Evolutionary conservation across 1,140 invertebrate species (phyloP), one percentile per base, ranked within the genome.

Genomic region (Cydia splendana): DNA sequence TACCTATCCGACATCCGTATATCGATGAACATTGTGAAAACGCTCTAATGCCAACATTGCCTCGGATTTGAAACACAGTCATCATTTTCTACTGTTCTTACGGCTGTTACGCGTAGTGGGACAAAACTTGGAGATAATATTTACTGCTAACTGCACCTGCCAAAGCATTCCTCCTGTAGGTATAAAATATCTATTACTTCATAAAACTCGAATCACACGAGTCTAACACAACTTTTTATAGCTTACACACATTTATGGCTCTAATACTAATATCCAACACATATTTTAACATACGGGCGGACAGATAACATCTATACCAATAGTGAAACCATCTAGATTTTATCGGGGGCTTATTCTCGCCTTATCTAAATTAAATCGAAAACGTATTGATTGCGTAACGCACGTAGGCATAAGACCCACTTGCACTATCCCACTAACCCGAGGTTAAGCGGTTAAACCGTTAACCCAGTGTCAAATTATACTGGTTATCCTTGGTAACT

Each of bases 231-330:
- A 42, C 38, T 24, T 38, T 71, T 71, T 71, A 71, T 24, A 69
- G 30, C 30, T 30, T 71, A 42, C 34, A 69, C 65, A 71, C 67
- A 42, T 71, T 42, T 38, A 42, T 71, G 34, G 67, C 24, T 71
- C 10, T 42, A 71, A 71, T 38, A 42, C 67, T 38, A 71, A 71
- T 71, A 71, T 71, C 34, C 67, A 34, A 38, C 67, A 71, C 67
- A 24, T 71, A 71, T 71, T n/a, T n/a, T 42, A 71, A 42, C 67
- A 71, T 71, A 71, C 67, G 34, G 7, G 45, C 34, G 13, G 65
- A 38, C 67, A 4, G 67, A 71, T 71, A 45, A 71, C 5, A 71
- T 71, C 67, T 71, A 71, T 71, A 71, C 34, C 10, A 30, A 34
- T n/a, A 18, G 67, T 45, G 20, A 7, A 45, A 71, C 67, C 67